Evolutionary conservation across 1,140 invertebrate genomes (phyloP).

Genomic region (Metaphire vulgaris): DNA sequence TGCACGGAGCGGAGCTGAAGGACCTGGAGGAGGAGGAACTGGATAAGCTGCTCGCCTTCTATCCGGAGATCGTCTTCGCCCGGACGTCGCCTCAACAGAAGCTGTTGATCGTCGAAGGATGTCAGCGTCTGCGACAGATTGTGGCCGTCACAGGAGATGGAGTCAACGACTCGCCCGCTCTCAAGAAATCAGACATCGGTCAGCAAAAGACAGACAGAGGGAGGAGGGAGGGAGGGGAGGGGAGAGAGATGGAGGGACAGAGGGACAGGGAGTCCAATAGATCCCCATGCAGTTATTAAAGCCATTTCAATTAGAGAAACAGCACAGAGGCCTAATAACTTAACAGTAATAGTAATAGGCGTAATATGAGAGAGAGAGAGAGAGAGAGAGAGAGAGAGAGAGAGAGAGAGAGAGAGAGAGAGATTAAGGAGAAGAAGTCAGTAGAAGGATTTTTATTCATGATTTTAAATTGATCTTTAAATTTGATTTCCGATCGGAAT

Average conservation of each 20-base stretch:
- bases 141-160: conserved; percentile 91
- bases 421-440: too few species aligned
- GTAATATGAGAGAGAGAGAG: neutral
- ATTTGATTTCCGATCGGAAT: too few species aligned
- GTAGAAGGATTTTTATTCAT: too few species aligned
- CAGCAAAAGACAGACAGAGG: neutral
- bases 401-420: neutral
- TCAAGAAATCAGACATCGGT: conserved; percentile 93
- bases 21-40: conserved; percentile 82
- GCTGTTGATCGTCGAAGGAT: conserved; percentile 93
- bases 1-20: conserved; percentile 86
- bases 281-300: neutral
- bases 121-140: conserved; percentile 89
- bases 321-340: too few species aligned
- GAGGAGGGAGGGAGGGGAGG: too few species aligned
- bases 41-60: conserved; percentile 86
- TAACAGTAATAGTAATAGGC: too few species aligned
- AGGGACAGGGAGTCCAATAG: neutral
- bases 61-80: conserved; percentile 98
- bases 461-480: too few species aligned
- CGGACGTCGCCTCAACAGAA: conserved; percentile 99
- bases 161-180: conserved; percentile 96
- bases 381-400: neutral
- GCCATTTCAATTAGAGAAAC: too few species aligned
- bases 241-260: too few species aligned